A percentile compares a stretch with the other conserved stretches of the same genome.
Evolutionary conservation across 1,140 invertebrate genomes (phyloP).

Genomic region (Drosophila sulfurigaster): DNA sequence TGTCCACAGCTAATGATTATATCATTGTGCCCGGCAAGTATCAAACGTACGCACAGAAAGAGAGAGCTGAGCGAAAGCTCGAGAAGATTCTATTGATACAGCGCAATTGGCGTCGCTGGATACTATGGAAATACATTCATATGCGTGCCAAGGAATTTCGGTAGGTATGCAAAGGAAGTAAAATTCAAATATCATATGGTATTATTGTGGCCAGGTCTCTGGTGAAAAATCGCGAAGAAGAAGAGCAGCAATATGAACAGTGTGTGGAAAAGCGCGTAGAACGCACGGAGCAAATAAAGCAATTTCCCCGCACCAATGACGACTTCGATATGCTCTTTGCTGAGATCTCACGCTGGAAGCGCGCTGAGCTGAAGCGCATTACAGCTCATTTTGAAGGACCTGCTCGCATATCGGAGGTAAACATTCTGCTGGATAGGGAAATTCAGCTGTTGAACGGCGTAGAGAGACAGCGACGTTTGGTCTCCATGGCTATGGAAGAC

Average conservation of each 20-base stretch:
- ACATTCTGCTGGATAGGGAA: constrained; percentile 87
- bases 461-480: constrained; percentile 84
- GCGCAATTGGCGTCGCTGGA: constrained; percentile 77
- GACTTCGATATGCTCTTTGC: constrained; percentile 87
- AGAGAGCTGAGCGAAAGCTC: constrained; percentile 61
- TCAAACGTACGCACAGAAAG: constrained; percentile 73
- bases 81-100: constrained; percentile 80
- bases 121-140: constrained; percentile 78
- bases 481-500: constrained; percentile 81
- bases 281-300: constrained; percentile 85
- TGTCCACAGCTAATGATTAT: constrained; percentile 63
- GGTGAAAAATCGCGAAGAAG: constrained; percentile 64
- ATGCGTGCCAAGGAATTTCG: constrained; percentile 82
- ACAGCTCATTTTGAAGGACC: constrained; percentile 85
- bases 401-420: constrained; percentile 86
- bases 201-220: constrained; percentile 44
- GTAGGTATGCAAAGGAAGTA: constrained; percentile 40
- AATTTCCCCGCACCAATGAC: constrained; percentile 86
- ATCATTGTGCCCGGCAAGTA: constrained; percentile 75
- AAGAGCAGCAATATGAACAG: constrained; percentile 61
- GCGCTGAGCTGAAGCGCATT: constrained; percentile 85
- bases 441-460: constrained; percentile 87
- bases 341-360: constrained; percentile 87
- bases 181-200: not conserved
- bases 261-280: constrained; percentile 67